Evolutionary conservation across 64 coral and sea anemone genomes (phyloP).

Genomic region (Actinia tenebrosa): DNA sequence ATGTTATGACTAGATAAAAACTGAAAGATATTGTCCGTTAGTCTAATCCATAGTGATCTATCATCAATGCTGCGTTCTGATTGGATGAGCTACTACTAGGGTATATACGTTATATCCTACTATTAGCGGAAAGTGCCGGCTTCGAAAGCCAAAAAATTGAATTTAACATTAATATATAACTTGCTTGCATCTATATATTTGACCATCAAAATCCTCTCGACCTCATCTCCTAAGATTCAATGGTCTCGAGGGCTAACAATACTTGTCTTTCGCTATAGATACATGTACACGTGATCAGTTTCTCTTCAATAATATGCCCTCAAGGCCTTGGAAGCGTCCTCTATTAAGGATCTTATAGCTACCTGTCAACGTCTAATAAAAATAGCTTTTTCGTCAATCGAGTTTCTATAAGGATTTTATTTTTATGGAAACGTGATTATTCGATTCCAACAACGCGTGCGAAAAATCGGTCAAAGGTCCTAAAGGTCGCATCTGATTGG

Average conservation of each 20-base stretch:
- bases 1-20: too few species aligned
- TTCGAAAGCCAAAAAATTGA: too few species aligned
- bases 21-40: too few species aligned
- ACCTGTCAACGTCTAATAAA: background rate
- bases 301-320: background rate
- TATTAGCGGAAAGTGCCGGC: background rate
- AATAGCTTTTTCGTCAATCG: background rate
- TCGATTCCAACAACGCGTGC: too few species aligned
- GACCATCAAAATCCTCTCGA: too few species aligned
- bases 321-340: background rate
- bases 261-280: background rate
- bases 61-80: too few species aligned
- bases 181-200: too few species aligned
- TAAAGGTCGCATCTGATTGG: background rate
- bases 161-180: too few species aligned
- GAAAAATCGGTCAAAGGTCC: background rate
- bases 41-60: too few species aligned
- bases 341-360: too few species aligned
- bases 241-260: background rate
- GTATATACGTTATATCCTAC: background rate
- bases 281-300: background rate
- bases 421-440: background rate
- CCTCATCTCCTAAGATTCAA: too few species aligned
- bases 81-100: too few species aligned
- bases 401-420: background rate